These are phyloP conservation scores for Nymphalis io DNA, from an alignment of 1,140 invertebrate species.

Conservation along the genomic window DNA sequence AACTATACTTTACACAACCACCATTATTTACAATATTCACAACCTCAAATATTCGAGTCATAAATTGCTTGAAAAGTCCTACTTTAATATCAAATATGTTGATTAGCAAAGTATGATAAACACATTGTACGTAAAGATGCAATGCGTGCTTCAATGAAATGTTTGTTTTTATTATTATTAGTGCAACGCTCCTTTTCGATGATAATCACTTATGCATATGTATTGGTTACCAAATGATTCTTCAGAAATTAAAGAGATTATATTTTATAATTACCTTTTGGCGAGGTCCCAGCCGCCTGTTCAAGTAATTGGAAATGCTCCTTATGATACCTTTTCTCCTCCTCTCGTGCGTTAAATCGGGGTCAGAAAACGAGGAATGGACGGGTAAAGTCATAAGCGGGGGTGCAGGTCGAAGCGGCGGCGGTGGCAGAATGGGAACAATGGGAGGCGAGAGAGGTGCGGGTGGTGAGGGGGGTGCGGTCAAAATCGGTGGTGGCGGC, in stretches of 20 bases:
- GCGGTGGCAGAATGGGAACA: constrained; percentile 25
- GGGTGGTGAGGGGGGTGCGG: constrained; percentile 35
- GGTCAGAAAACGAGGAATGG: constrained; percentile 80
- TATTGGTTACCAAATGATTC: constrained; percentile 1
- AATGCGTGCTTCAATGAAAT: constrained; percentile 44
- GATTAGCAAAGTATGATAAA: constrained; percentile 37
- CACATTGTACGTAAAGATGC: constrained; percentile 23
- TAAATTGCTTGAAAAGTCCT: background rate
- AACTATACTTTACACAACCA: constrained; percentile 33
- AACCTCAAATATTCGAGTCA: constrained; percentile 22
- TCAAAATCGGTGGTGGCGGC: constrained; percentile 39
- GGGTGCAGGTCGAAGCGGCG: constrained; percentile 49
- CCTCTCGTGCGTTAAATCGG: constrained; percentile 80
- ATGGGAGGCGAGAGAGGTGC: constrained; percentile 33
- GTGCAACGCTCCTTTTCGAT: constrained; percentile 29
- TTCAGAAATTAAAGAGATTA: background rate
- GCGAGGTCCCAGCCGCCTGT: constrained; percentile 65
- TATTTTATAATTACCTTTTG: constrained; percentile 61
- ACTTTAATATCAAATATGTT: background rate
- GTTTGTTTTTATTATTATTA: constrained; percentile 24
- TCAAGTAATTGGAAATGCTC: constrained; percentile 90
- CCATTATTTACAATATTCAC: constrained; percentile 62
- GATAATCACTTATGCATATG: background rate
- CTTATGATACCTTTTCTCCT: constrained; percentile 91
- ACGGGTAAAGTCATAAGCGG: constrained; percentile 55